These are phyloP conservation scores for Microhierax caerulescens DNA, from an alignment of 2,797 vertebrate species.

Conservation along the genomic window DNA sequence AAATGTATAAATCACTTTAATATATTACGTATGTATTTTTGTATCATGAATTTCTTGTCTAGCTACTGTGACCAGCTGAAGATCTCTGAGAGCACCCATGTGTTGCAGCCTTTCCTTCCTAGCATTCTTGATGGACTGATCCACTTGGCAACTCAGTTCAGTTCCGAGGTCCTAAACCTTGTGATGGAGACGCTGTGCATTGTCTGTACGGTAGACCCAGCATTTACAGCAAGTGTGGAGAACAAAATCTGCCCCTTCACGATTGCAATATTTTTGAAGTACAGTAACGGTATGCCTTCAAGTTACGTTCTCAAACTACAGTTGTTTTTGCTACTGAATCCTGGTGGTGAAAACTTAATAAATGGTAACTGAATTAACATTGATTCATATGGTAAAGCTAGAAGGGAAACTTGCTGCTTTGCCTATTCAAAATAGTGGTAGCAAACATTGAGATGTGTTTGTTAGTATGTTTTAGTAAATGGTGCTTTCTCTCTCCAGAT, in stretches of 20 bases:
- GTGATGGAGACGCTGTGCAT: conserved; percentile 99
- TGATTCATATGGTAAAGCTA: neutral
- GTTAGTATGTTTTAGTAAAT: conserved; percentile 6
- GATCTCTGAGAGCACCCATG: conserved; percentile 92
- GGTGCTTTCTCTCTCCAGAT: conserved; percentile 78
- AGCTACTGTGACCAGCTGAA: conserved; percentile 99
- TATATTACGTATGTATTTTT: neutral
- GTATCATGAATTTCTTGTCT: neutral
- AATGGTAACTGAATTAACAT: neutral
- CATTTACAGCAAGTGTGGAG: conserved; percentile 92
- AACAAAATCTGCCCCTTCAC: conserved; percentile 98
- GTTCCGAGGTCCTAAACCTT: conserved; percentile 94
- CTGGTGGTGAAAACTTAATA: neutral
- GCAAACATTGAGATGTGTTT: neutral
- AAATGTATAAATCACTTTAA: neutral
- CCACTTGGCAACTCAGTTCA: conserved; percentile 97
- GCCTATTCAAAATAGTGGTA: neutral
- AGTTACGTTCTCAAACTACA: neutral
- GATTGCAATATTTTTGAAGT: conserved; percentile 97
- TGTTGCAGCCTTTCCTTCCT: conserved; percentile 94
- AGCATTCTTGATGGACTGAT: conserved; percentile 93
- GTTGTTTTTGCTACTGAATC: neutral
- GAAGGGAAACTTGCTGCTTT: neutral
- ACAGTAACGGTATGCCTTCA: conserved; percentile 89
- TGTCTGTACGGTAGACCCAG: conserved; percentile 93